Evolutionary conservation across 1,140 invertebrate species (phyloP).

Genomic region (Ectropis grisescens): DNA sequence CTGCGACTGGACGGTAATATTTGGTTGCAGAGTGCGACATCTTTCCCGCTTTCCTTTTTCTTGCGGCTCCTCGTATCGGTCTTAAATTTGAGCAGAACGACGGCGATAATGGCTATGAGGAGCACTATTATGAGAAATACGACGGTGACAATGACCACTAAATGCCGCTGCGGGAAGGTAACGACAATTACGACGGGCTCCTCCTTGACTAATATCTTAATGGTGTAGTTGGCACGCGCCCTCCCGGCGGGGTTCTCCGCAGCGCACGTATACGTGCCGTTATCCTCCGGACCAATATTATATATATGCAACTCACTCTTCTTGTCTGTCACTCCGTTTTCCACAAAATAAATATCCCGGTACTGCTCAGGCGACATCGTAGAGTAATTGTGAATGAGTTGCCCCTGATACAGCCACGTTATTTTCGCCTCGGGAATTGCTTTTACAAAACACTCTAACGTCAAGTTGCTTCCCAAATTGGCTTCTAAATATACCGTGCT

Average conservation of each 20-base stretch:
- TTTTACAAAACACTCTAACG: constrained; percentile 81
- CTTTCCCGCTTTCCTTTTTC: constrained; percentile 69
- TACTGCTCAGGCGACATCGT: constrained; percentile 73
- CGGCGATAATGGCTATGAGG: constrained; percentile 73
- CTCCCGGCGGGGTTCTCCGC: constrained; percentile 87
- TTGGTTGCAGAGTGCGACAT: constrained; percentile 63
- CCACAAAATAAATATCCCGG: constrained; percentile 77
- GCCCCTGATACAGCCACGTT: constrained; percentile 85
- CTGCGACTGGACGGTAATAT: constrained; percentile 50
- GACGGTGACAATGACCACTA: constrained; percentile 75
- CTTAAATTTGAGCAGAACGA: constrained; percentile 74
- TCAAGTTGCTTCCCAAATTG: constrained; percentile 83
- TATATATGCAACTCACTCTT: constrained; percentile 82
- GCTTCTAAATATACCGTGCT: constrained; percentile 81
- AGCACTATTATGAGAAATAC: constrained; percentile 73
- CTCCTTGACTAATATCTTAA: constrained; percentile 80
- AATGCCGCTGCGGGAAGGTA: constrained; percentile 76
- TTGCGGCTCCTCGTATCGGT: constrained; percentile 70
- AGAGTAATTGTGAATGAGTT: constrained; percentile 79
- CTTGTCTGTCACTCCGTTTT: constrained; percentile 78
- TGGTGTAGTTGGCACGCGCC: constrained; percentile 81
- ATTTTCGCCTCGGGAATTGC: constrained; percentile 84
- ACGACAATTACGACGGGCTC: constrained; percentile 76
- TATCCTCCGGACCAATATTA: constrained; percentile 80
- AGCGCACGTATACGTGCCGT: constrained; percentile 85